Conservation (phyloP, 1,140 invertebrate genomes). For the Sarcophaga bullata region DNA sequence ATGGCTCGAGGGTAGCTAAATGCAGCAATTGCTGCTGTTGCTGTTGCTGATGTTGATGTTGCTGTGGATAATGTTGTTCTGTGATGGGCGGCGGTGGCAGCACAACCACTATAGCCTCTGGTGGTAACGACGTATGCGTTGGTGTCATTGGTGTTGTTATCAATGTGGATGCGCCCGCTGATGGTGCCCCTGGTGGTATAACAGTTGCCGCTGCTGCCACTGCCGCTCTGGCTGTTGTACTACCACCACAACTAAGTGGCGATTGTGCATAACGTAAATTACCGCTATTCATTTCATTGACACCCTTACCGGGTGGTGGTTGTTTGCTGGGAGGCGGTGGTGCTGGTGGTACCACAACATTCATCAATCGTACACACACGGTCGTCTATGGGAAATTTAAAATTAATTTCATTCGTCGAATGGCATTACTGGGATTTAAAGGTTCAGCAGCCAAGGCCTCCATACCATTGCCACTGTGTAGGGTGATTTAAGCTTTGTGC, state of each 20-base stretch:
- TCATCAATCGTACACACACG: conserved; percentile 65
- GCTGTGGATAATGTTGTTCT: conserved; percentile 31
- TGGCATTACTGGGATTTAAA: conserved; percentile 46
- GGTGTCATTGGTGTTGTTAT: conserved; percentile 20
- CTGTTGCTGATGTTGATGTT: conserved; percentile 49
- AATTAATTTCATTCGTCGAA: conserved; percentile 62
- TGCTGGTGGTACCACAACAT: conserved; percentile 55
- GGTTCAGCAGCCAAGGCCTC: conserved; percentile 42
- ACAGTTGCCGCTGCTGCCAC: conserved; percentile 61
- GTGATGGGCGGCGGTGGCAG: conserved; percentile 55
- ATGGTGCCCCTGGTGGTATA: conserved; percentile 59
- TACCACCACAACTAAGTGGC: conserved; percentile 48
- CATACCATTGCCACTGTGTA: conserved; percentile 27
- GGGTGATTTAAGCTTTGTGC: conserved; percentile 47
- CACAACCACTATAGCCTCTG: conserved; percentile 60
- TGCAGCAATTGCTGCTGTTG: conserved; percentile 58
- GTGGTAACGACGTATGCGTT: conserved; percentile 42
- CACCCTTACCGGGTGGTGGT: conserved; percentile 8
- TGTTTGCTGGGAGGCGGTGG: conserved; percentile 48
- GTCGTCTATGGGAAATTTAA: conserved; percentile 64
- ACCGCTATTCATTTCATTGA: neutral
- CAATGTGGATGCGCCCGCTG: conserved; percentile 35
- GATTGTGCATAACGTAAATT: conserved; percentile 3
- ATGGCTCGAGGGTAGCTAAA: conserved; percentile 56
- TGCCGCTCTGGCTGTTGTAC: conserved; percentile 54